phyloP scores from a whole-genome alignment of 2,113 vertebrate genomes.

The Tupaia tana region DNA sequence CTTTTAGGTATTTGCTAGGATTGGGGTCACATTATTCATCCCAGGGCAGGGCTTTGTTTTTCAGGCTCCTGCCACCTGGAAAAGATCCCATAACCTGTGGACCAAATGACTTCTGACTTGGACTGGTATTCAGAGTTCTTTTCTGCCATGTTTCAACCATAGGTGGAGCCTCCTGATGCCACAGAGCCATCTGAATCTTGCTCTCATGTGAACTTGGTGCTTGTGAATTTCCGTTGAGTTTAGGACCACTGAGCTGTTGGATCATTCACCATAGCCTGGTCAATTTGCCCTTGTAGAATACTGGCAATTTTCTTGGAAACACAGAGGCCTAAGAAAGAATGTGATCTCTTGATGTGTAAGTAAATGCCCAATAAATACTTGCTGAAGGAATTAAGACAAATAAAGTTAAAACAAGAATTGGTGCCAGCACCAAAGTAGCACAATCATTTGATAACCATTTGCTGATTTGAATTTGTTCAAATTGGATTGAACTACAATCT shows the following conservation, averaged over 20 bases:
- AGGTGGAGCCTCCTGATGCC: background rate
- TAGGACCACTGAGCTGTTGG: background rate
- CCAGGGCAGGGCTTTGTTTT: background rate
- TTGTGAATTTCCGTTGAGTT: background rate
- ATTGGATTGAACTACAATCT: slow-evolving; percentile 31
- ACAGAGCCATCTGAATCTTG: background rate
- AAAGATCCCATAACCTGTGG: background rate
- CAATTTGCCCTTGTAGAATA: background rate
- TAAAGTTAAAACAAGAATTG: slow-evolving; percentile 27
- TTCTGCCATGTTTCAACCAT: background rate
- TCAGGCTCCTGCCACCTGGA: background rate
- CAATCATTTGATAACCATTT: background rate
- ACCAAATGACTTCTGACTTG: background rate
- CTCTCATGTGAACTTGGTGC: background rate
- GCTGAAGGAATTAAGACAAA: slow-evolving; percentile 13
- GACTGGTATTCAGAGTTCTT: background rate
- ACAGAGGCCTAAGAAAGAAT: background rate
- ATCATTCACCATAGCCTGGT: background rate
- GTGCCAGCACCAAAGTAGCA: background rate
- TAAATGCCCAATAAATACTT: slow-evolving; percentile 35
- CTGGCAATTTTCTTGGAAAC: background rate
- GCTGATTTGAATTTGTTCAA: slow-evolving; percentile 27
- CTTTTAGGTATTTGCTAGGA: background rate
- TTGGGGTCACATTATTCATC: background rate
- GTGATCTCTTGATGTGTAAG: background rate